These are phyloP conservation scores for Lithobates pipiens DNA, from an alignment of 2,797 vertebrate species.

Conservation along the genomic window DNA sequence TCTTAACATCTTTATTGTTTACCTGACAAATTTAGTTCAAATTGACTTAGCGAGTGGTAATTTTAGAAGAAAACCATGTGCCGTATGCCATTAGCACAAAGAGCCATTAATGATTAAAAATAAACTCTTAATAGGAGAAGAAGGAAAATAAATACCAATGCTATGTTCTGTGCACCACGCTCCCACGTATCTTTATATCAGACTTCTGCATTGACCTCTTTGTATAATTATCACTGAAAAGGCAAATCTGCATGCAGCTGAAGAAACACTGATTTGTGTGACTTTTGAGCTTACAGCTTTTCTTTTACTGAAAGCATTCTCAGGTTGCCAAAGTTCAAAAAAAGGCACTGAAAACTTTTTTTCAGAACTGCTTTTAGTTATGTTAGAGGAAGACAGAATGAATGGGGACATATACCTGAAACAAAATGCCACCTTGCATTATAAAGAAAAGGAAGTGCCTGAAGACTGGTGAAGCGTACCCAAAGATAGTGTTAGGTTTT, in stretches of 20 bases:
- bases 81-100: constrained; percentile 55
- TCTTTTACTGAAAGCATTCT: constrained; percentile 78
- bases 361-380: constrained; percentile 58
- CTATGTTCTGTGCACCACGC: constrained; percentile 64
- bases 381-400: constrained; percentile 52
- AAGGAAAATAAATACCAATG: constrained; percentile 56
- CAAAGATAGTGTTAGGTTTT: background rate
- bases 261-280: constrained; percentile 75
- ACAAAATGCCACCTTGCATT: constrained; percentile 61
- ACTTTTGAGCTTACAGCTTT: constrained; percentile 72
- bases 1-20: constrained; percentile 50
- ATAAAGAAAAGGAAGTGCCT: constrained; percentile 64
- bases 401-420: constrained; percentile 58
- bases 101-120: constrained; percentile 49
- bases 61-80: constrained; percentile 60
- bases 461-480: constrained; percentile 68
- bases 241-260: constrained; percentile 68
- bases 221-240: constrained; percentile 78
- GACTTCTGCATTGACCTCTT: constrained; percentile 67
- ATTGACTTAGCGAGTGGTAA: constrained; percentile 39
- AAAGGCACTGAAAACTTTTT: constrained; percentile 67
- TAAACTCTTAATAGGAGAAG: constrained; percentile 60
- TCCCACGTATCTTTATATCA: constrained; percentile 65
- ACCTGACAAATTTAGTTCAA: constrained; percentile 60
- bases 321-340: constrained; percentile 73